Percentiles rank a stretch among this genome's conserved stretches.
phyloP scores from a whole-genome alignment of 2,113 vertebrate genomes.

The Chionomys nivalis region DNA sequence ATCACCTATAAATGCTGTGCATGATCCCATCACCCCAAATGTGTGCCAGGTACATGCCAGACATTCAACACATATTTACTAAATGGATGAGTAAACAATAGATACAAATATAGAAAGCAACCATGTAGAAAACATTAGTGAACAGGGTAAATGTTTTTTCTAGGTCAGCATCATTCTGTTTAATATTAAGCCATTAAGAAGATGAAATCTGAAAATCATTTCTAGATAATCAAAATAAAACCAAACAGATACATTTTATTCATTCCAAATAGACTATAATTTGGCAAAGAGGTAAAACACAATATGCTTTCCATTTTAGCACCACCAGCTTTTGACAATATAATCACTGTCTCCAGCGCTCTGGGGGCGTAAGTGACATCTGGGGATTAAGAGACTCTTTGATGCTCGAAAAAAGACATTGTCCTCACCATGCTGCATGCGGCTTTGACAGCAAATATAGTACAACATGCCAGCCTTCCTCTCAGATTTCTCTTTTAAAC shows the following conservation, averaged over 20 bases:
- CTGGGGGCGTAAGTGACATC: slow-evolving; percentile 25
- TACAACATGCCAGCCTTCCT: slow-evolving; percentile 27
- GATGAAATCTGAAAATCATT: slow-evolving; percentile 20
- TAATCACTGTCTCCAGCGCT: slow-evolving; percentile 53
- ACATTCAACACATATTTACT: slow-evolving; percentile 1
- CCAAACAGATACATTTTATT: slow-evolving; percentile 47
- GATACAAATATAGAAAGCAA: not conserved
- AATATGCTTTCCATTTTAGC: slow-evolving; percentile 63
- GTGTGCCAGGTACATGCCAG: not conserved
- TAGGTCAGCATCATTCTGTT: slow-evolving; percentile 12
- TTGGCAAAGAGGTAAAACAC: slow-evolving; percentile 63
- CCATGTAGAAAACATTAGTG: slow-evolving; percentile 44
- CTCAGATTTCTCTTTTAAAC: slow-evolving; percentile 45
- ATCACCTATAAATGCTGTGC: not conserved
- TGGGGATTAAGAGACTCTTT: slow-evolving; percentile 65
- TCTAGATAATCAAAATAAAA: slow-evolving; percentile 59
- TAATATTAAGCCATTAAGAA: slow-evolving; percentile 26
- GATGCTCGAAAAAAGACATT: slow-evolving; percentile 57
- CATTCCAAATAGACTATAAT: slow-evolving; percentile 26
- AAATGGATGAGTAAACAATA: slow-evolving; percentile 19
- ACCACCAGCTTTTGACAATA: slow-evolving; percentile 41
- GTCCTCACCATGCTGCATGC: slow-evolving; percentile 27
- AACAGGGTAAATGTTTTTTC: not conserved
- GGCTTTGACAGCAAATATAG: slow-evolving; percentile 62
- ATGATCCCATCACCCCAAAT: not conserved